Evolutionary conservation across 2,888 invertebrate genomes (phyloP).

Genomic region (Drosophila neonasuta): DNA sequence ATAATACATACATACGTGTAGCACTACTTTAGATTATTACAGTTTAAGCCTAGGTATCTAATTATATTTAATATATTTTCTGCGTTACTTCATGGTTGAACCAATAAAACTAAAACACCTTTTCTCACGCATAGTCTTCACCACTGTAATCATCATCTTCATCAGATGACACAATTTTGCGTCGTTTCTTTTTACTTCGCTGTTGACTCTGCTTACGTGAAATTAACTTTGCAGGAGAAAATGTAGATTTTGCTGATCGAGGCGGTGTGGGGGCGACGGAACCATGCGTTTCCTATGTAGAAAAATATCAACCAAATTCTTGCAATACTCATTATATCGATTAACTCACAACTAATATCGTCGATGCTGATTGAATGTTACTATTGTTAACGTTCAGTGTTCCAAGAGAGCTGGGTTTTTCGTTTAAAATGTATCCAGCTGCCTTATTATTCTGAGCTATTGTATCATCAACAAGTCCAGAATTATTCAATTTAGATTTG

Average conservation of each 20-base stretch:
- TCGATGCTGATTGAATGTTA: conserved; percentile 38
- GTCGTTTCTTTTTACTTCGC: conserved; percentile 83
- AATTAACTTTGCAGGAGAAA: conserved; percentile 43
- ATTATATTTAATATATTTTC: conserved; percentile 13
- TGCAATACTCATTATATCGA: background rate
- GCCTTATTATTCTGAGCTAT: conserved; percentile 44
- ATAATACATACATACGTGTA: conserved; percentile 56
- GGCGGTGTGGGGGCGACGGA: conserved; percentile 35
- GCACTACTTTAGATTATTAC: conserved; percentile 43
- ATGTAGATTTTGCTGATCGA: conserved; percentile 41
- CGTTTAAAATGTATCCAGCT: conserved; percentile 60
- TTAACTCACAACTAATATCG: conserved; percentile 38
- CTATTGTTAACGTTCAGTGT: conserved; percentile 46
- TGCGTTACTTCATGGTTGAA: conserved; percentile 32
- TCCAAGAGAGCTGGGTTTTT: conserved; percentile 25
- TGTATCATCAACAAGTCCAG: conserved; percentile 56
- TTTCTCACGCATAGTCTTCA: conserved; percentile 80
- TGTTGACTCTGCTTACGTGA: conserved; percentile 68
- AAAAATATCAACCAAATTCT: background rate
- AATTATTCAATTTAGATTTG: conserved; percentile 76
- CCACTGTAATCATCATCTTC: conserved; percentile 87
- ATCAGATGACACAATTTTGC: conserved; percentile 84
- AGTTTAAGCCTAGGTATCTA: conserved; percentile 34
- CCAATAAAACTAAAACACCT: conserved; percentile 35
- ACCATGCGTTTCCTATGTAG: conserved; percentile 41